Evolutionary conservation across 2,797 vertebrate species (phyloP).

Genomic region (Mustela erminea): DNA sequence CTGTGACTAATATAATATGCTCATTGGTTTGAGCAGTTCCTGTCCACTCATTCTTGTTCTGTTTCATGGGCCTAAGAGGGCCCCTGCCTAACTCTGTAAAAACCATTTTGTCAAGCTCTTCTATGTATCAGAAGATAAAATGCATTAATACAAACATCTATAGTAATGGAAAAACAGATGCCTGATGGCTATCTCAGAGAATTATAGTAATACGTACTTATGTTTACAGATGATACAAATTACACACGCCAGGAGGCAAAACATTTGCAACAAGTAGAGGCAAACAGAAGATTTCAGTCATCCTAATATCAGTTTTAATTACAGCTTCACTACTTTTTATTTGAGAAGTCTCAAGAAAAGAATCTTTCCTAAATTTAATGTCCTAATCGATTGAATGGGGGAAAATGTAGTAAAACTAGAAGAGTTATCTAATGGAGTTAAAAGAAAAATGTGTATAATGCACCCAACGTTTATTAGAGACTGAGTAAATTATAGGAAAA

Average conservation of each 20-base stretch:
- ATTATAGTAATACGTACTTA: neutral
- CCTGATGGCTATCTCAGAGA: neutral
- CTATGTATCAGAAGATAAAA: neutral
- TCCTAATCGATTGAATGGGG: neutral
- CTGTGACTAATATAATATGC: neutral
- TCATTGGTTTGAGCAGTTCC: neutral
- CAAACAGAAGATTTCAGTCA: neutral
- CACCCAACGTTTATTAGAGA: neutral
- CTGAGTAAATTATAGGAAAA: too few relatives aligned
- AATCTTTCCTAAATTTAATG: neutral
- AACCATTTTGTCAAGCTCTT: neutral
- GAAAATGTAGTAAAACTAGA: neutral
- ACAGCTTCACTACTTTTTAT: neutral
- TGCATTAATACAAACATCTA: neutral
- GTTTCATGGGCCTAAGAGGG: neutral
- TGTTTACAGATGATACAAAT: neutral
- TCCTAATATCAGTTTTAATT: neutral
- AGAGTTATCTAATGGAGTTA: neutral
- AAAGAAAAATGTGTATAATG: neutral
- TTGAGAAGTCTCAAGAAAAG: conserved; percentile 14
- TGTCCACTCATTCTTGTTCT: neutral
- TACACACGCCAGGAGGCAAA: neutral
- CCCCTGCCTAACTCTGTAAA: neutral
- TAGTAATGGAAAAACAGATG: neutral
- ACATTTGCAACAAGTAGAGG: neutral